Percentiles rank a stretch among this genome's conserved stretches.
Conservation (phyloP, 2,797 vertebrate genomes). For the Thamnophis elegans region DNA sequence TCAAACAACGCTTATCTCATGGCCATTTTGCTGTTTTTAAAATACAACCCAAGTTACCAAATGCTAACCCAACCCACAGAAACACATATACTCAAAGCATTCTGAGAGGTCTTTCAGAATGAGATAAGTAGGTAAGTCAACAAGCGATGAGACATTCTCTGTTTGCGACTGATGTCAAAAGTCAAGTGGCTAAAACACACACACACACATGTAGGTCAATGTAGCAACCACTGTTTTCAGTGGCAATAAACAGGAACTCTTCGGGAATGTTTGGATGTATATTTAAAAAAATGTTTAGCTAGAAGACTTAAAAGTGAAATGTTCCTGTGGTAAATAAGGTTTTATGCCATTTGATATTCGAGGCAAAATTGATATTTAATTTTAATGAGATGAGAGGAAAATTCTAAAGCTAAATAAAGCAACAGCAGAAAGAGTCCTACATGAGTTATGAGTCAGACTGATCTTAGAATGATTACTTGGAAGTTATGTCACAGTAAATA, state of each 20-base stretch:
- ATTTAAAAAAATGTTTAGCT: background rate
- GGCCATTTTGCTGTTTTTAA: slow-evolving; percentile 47
- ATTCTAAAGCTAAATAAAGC: background rate
- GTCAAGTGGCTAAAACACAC: slow-evolving; percentile 49
- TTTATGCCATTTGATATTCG: slow-evolving; percentile 18
- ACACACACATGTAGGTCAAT: slow-evolving; percentile 11
- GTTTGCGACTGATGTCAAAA: slow-evolving; percentile 55
- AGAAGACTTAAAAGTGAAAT: background rate
- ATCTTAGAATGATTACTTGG: background rate
- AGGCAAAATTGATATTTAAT: background rate
- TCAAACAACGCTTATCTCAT: slow-evolving; percentile 53
- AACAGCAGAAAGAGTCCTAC: background rate
- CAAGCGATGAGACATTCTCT: slow-evolving; percentile 41
- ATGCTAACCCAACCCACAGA: slow-evolving; percentile 43
- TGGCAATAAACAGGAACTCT: background rate
- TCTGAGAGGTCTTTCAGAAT: slow-evolving; percentile 45
- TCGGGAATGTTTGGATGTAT: background rate
- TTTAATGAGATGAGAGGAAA: background rate
- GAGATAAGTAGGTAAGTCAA: slow-evolving; percentile 41
- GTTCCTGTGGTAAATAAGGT: background rate
- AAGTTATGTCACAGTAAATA: background rate
- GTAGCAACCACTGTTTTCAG: background rate
- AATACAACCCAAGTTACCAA: slow-evolving; percentile 50
- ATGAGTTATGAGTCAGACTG: background rate
- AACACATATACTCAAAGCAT: slow-evolving; percentile 47